Percentiles rank a stretch among this genome's conserved stretches.
Conservation (phyloP, 2,888 invertebrate species). For the Drosophila anomalata region DNA sequence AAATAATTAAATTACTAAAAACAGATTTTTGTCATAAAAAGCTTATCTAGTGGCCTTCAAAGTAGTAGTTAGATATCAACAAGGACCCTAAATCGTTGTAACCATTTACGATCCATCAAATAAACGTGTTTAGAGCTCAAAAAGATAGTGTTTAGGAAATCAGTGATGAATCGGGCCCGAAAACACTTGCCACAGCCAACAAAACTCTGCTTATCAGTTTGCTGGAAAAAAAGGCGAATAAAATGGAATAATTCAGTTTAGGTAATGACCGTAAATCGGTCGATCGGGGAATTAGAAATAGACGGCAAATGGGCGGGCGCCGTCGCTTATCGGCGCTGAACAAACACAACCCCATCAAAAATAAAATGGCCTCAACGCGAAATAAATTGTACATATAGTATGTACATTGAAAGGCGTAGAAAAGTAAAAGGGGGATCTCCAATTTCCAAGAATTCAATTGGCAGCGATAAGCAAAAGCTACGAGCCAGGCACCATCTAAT, state of each 20-base stretch:
- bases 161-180: slow-evolving; percentile 23
- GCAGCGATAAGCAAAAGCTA: slow-evolving; percentile 32
- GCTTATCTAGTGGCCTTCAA: not conserved
- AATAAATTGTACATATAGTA: slow-evolving; percentile 3
- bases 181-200: slow-evolving; percentile 42
- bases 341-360: slow-evolving; percentile 56
- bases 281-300: slow-evolving; percentile 7
- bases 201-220: slow-evolving; percentile 18
- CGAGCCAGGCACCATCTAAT: slow-evolving; percentile 1
- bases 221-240: slow-evolving; percentile 10
- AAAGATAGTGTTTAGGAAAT: slow-evolving; percentile 16
- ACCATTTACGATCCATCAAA: not conserved
- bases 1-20: not conserved
- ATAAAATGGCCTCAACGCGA: slow-evolving; percentile 26
- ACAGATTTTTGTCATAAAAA: not conserved
- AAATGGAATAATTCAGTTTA: slow-evolving; percentile 24
- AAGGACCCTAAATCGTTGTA: not conserved
- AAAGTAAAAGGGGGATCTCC: slow-evolving; percentile 43
- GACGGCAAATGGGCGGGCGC: slow-evolving; percentile 8
- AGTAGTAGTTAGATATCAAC: not conserved
- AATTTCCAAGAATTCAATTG: slow-evolving; percentile 69
- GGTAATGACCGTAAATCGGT: slow-evolving; percentile 33
- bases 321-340: slow-evolving; percentile 12
- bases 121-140: not conserved
- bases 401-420: slow-evolving; percentile 3